Conservation (phyloP, 2,113 vertebrate genomes). For the Dasyurus viverrinus region DNA sequence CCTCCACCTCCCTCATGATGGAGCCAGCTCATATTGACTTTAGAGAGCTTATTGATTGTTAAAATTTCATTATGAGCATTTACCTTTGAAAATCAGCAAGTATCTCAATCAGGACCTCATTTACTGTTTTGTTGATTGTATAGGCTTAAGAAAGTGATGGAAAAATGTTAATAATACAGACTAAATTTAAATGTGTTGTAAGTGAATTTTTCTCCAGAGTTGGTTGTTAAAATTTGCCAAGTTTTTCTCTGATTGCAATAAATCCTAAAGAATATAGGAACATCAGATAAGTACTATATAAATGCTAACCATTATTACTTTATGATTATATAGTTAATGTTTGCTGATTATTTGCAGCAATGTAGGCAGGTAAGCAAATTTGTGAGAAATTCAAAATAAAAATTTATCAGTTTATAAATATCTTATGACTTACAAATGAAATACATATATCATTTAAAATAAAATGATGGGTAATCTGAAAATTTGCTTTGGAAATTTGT, state of each 20-base stretch:
- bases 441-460: neutral
- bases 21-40: neutral
- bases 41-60: neutral
- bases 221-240: neutral
- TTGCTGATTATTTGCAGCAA: neutral
- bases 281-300: neutral
- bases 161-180: neutral
- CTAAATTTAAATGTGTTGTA: neutral
- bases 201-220: neutral
- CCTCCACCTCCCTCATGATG: neutral
- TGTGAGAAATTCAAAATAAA: neutral
- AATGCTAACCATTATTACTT: neutral
- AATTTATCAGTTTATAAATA: neutral
- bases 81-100: neutral
- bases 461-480: neutral
- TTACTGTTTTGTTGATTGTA: neutral
- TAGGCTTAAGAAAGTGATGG: neutral
- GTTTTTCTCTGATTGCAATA: neutral
- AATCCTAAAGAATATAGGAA: neutral
- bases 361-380: neutral
- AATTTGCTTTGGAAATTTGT: neutral
- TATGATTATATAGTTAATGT: neutral
- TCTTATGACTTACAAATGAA: neutral
- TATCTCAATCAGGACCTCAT: neutral
- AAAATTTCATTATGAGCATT: neutral